Percentiles rank a stretch among this genome's conserved stretches.
Conservation (phyloP, 2,797 vertebrate genomes). For the Esox masquinongy region DNA sequence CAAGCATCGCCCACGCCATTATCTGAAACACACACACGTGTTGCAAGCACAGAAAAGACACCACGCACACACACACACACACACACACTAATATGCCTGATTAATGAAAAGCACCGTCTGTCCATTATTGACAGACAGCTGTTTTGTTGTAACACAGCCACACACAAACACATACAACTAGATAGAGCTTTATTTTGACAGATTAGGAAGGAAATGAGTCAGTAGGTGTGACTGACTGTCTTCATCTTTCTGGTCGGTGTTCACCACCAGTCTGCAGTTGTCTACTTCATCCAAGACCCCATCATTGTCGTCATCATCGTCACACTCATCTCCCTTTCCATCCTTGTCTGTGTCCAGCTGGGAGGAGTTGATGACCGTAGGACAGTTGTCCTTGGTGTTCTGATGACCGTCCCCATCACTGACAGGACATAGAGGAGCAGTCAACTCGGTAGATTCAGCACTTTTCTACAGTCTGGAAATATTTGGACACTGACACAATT, state of each 20-base stretch:
- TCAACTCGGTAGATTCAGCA: neutral
- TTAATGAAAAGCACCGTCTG: neutral
- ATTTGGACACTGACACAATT: too few relatives aligned
- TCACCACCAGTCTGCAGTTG: slow-evolving; percentile 92
- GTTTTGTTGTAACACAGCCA: neutral
- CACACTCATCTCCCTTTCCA: slow-evolving; percentile 92
- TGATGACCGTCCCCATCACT: slow-evolving; percentile 98
- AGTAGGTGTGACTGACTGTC: slow-evolving; percentile 77
- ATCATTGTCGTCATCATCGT: slow-evolving; percentile 93
- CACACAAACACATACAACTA: neutral
- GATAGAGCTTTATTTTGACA: neutral
- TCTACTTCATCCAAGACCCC: slow-evolving; percentile 88
- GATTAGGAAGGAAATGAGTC: neutral
- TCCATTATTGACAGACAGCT: neutral
- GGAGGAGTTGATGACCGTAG: slow-evolving; percentile 90
- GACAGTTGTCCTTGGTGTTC: slow-evolving; percentile 97
- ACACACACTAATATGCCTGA: neutral
- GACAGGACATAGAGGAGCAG: slow-evolving; percentile 6
- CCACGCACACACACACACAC: neutral
- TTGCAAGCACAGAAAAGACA: too few relatives aligned
- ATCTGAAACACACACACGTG: slow-evolving; percentile 66
- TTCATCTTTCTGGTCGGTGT: slow-evolving; percentile 86
- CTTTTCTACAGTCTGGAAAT: too few relatives aligned
- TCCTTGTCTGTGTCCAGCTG: slow-evolving; percentile 98
- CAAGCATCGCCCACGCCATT: slow-evolving; percentile 89